Percentiles rank a stretch among this genome's conserved stretches.
phyloP scores from a whole-genome alignment of 2,888 invertebrate genomes.

The Molorchus minor region DNA sequence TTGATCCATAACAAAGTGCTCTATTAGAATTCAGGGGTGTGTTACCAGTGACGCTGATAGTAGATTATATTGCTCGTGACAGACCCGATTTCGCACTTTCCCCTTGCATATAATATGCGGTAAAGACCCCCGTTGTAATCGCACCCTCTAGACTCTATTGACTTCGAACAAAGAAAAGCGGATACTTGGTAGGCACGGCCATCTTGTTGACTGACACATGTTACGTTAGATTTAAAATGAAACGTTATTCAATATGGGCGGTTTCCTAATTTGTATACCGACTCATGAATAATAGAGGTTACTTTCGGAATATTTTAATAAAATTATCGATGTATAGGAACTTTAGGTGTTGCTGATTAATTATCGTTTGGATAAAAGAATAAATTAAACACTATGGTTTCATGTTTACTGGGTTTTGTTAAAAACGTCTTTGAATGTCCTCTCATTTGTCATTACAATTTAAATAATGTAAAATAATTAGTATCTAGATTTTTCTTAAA shows the following conservation, averaged over 20 bases:
- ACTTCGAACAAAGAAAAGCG: slow-evolving; percentile 40
- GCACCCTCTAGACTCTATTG: slow-evolving; percentile 29
- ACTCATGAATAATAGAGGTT: slow-evolving; percentile 15
- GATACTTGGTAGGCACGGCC: slow-evolving; percentile 42
- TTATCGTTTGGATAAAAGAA: too few relatives aligned
- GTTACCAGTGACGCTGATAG: slow-evolving; percentile 50
- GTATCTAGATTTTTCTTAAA: too few relatives aligned
- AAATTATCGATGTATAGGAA: too few relatives aligned
- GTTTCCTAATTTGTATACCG: slow-evolving; percentile 14
- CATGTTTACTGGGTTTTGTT: too few relatives aligned
- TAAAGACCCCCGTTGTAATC: slow-evolving; percentile 29
- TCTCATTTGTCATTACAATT: too few relatives aligned
- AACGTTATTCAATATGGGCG: slow-evolving; percentile 28
- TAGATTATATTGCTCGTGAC: slow-evolving; percentile 57
- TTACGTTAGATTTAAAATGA: slow-evolving; percentile 40
- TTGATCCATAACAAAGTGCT: slow-evolving; percentile 25
- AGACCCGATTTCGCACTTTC: slow-evolving; percentile 49
- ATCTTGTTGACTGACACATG: slow-evolving; percentile 47
- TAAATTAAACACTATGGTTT: too few relatives aligned
- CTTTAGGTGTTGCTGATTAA: too few relatives aligned
- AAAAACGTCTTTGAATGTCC: too few relatives aligned
- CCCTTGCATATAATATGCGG: slow-evolving; percentile 15
- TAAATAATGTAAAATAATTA: too few relatives aligned
- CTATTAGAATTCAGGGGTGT: slow-evolving; percentile 54
- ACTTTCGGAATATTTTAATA: too few relatives aligned